Base-by-base conservation (phyloP, 2,888 invertebrate species). In the Lochmaea capreae region DNA sequence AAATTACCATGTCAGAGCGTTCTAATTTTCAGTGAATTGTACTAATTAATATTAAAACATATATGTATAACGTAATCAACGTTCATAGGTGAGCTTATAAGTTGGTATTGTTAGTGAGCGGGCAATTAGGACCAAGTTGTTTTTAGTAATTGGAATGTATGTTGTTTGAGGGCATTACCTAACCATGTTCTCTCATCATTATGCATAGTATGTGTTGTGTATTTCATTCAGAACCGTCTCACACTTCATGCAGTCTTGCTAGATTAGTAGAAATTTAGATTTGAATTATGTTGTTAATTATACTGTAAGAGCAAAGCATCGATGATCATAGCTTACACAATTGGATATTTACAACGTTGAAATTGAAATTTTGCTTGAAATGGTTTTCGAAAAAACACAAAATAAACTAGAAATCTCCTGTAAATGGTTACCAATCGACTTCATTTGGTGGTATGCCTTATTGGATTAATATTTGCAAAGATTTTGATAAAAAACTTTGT, bases 1-100 rank as follows among this genome's bases (percentile, higher is more conserved):
- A 70, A 70, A 70, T 70, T 70, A 61, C 63, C 70, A 70, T 70
- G 63, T 57, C 43, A 70, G 12, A 42, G 43, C 62, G 18, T 42
- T 59, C 65, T 69, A 58, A 73, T 69, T 73, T 65, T 39, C 42
- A 18, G 46, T 69, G 73, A 73, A 73, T 73, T 42, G 65, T 58
- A 59, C 68, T 69, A 65, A 73, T 73, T 73, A 65, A 69, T 73
- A 73, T 73, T 73, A 65, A 73, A 73, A 73, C 69, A 73, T 73
- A 73, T 72, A n/a, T n/a, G n/a, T n/a, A 72, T 62, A 61, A 72
- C 65, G 73, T 61, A 69, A 73, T 73, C 73, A 73, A 69, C 73
- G 73, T 65, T 69, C 65, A 42, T 42, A 42, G 65, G 73, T 65
- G 67, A 69, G 69, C 69, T 65, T 65, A 69, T 73, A 61, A 63